Evolutionary conservation across 2,888 invertebrate genomes (phyloP).

Genomic region (Meteorus cinctellus): DNA sequence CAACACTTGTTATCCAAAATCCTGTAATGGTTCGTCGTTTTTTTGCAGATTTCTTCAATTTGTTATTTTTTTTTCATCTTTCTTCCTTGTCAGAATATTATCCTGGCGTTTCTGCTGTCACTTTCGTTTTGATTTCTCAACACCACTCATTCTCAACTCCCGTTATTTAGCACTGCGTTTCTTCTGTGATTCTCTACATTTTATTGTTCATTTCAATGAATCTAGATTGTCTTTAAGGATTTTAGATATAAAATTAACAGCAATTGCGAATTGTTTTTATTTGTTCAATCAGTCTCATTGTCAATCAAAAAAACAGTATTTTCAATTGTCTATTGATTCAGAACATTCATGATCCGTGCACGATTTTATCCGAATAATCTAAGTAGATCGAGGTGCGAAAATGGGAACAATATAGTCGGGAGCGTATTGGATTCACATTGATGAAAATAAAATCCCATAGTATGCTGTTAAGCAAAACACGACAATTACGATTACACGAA

Average conservation of each 20-base stretch:
- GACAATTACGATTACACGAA: no score
- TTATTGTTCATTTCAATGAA: constrained; percentile 88
- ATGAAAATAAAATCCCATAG: no score
- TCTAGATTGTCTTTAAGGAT: constrained; percentile 89
- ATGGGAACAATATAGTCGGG: no score
- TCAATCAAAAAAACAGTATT: no score
- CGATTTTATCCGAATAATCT: no score
- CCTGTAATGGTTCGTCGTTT: constrained; percentile 84
- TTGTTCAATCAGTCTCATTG: no score
- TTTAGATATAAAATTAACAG: constrained; percentile 20
- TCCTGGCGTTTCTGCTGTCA: constrained; percentile 87
- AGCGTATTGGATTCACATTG: no score
- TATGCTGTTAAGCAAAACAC: no score
- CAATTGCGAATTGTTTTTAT: background rate
- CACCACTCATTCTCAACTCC: constrained; percentile 83
- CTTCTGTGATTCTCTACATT: constrained; percentile 86
- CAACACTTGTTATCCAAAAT: constrained; percentile 66
- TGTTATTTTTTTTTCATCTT: constrained; percentile 85
- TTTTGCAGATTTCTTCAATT: constrained; percentile 85
- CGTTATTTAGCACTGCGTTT: constrained; percentile 88
- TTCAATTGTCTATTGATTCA: no score
- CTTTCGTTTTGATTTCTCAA: constrained; percentile 84
- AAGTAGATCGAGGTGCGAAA: no score
- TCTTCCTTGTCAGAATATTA: constrained; percentile 87
- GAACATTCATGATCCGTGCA: no score